Conservation (phyloP, 2,888 invertebrate genomes). For the Glaucopsyche alexis region DNA sequence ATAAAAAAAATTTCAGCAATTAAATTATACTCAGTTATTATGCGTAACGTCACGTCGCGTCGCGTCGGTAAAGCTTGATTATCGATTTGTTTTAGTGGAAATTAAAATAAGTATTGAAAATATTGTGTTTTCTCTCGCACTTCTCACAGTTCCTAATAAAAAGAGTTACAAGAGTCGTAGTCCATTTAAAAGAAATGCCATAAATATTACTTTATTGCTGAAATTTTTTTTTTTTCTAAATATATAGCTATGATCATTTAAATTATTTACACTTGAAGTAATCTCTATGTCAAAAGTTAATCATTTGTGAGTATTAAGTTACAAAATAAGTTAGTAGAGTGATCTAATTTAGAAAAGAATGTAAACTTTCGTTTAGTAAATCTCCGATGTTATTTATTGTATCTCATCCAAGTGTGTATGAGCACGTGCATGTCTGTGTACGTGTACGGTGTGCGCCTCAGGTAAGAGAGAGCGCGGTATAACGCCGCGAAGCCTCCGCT, state of each 20-base stretch:
- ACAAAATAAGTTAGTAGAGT: not conserved
- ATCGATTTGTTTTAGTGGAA: too few relatives aligned
- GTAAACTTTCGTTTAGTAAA: conserved; percentile 25
- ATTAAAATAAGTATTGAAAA: too few relatives aligned
- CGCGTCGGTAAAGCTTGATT: too few relatives aligned
- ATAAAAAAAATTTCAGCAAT: too few relatives aligned
- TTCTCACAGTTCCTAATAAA: too few relatives aligned
- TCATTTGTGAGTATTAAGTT: not conserved
- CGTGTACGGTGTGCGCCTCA: conserved; percentile 39
- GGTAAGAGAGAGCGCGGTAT: conserved; percentile 57
- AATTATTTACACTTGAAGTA: not conserved
- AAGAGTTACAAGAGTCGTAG: too few relatives aligned
- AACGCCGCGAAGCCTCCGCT: conserved; percentile 59
- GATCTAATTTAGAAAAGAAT: conserved; percentile 7
- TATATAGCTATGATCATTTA: not conserved
- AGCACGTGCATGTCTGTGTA: conserved; percentile 34
- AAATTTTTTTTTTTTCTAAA: too few relatives aligned
- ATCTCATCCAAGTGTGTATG: conserved; percentile 17
- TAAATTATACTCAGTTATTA: too few relatives aligned
- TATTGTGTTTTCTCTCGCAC: too few relatives aligned
- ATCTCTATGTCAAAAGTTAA: not conserved
- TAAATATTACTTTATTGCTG: too few relatives aligned
- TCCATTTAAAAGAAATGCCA: too few relatives aligned
- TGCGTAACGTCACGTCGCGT: too few relatives aligned
- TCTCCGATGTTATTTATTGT: conserved; percentile 9